Base-by-base conservation (phyloP, 1,140 invertebrate species). In the Oncopodura yosiiana region DNA sequence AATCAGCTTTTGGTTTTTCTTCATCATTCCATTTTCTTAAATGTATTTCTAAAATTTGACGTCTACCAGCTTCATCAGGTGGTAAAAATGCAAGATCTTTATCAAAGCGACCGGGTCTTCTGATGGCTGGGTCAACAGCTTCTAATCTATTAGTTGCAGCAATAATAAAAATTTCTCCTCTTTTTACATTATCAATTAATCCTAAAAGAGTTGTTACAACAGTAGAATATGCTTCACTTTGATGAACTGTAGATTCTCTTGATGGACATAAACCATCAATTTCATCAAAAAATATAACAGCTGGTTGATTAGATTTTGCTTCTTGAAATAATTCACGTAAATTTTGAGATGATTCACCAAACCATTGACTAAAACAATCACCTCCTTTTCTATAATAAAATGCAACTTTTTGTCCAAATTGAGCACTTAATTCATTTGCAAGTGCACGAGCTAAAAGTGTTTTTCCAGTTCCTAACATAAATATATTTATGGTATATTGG, bases 391-490 rank as follows among this genome's bases (percentile, higher is more conserved):
- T 75, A 19, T 72, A 71, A 9, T 78, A 65, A 65, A 80, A 79
- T 1, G 77, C 75, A 2, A 78, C 76, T 9, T 50, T 34, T 24
- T 32, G 23, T 1, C 41, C 49, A 6, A 34, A n/a, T 1, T 21
- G 11, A 3, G 9, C 5, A 11, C 11, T 3, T 16, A 62, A 12
- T 65, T 81, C 78, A 23, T 72, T 71, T 8, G 78, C 77, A 2
- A 81, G 70, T 16, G 78, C 79, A 64, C 77, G 76, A 6, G 80
- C 82, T 41, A 83, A 65, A 43, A 83, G 68, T 8, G 81, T 83
- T 66, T 83, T 83, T 11, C n/a, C n/a, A n/a, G n/a, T n/a, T n/a
- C n/a, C n/a, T n/a, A n/a, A n/a, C n/a, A n/a, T n/a, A n/a, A n/a
- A n/a, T n/a, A n/a, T n/a, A n/a, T n/a, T n/a, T n/a, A n/a, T n/a